Percentiles rank a stretch among this genome's conserved stretches.
Evolutionary conservation across 2,888 invertebrate species (phyloP).

Genomic region (Folsomia candida): DNA sequence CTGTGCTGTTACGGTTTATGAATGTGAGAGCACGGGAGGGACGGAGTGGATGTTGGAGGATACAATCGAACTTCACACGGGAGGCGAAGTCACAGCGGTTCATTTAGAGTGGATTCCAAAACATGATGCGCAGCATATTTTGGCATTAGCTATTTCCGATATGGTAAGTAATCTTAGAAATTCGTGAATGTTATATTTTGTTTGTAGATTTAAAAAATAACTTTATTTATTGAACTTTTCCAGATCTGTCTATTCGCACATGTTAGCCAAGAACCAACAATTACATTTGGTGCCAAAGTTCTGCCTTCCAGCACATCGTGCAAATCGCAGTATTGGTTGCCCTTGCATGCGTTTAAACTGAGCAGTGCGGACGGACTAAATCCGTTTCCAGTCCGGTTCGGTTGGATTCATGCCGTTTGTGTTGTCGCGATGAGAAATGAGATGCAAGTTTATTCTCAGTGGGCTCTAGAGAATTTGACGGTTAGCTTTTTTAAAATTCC

Average conservation of each 20-base stretch:
- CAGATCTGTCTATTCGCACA: constrained; percentile 50
- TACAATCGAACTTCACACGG: constrained; percentile 81
- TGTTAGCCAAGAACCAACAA: constrained; percentile 47
- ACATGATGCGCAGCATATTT: constrained; percentile 96
- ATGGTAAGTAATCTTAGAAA: constrained; percentile 57
- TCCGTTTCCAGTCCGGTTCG: constrained; percentile 96
- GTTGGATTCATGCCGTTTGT: constrained; percentile 96
- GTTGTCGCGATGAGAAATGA: constrained; percentile 99
- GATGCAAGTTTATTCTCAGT: constrained; percentile 99
- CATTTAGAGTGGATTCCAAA: constrained; percentile 99
- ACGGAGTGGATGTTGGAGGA: constrained; percentile 88
- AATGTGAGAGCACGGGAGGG: constrained; percentile 96
- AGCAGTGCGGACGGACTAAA: constrained; percentile 93
- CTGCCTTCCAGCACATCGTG: constrained; percentile 48
- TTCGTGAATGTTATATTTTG: neutral
- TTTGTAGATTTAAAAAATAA: neutral
- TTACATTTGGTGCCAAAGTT: constrained; percentile 49
- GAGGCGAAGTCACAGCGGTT: constrained; percentile 57
- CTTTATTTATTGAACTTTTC: neutral
- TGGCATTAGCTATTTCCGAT: constrained; percentile 93
- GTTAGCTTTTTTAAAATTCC: constrained; percentile 50
- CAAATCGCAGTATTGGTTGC: constrained; percentile 50
- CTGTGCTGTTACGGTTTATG: constrained; percentile 83
- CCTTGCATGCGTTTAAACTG: constrained; percentile 58
- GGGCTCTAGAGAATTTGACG: constrained; percentile 60